These are phyloP conservation scores for Eurystomus glaucurus DNA, from an alignment of 2,797 vertebrate species.

Conservation along the genomic window DNA sequence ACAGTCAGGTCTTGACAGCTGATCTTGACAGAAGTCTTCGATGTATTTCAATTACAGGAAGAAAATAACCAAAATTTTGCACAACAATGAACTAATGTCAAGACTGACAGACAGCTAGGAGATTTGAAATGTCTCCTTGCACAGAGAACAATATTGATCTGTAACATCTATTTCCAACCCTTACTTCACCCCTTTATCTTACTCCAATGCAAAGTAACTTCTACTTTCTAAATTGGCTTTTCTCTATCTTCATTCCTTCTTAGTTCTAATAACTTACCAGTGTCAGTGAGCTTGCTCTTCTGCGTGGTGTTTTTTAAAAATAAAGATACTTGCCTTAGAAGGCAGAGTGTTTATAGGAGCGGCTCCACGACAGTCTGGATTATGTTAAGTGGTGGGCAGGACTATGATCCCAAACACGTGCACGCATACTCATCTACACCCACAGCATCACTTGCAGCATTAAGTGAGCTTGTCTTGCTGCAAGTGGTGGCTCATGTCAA, in stretches of 20 bases:
- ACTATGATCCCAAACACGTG: slow-evolving; percentile 40
- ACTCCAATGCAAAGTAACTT: neutral
- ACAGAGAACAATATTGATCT: slow-evolving; percentile 20
- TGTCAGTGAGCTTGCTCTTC: neutral
- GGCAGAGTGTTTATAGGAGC: slow-evolving; percentile 43
- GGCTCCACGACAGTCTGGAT: slow-evolving; percentile 31
- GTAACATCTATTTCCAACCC: neutral
- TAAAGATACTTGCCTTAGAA: neutral
- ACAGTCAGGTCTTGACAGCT: neutral
- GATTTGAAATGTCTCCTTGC: neutral
- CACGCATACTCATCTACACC: slow-evolving; percentile 47
- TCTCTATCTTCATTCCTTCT: neutral
- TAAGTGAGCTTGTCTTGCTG: slow-evolving; percentile 16
- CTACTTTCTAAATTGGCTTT: neutral
- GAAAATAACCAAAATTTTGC: slow-evolving; percentile 4
- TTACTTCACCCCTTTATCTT: neutral
- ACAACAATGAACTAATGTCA: neutral
- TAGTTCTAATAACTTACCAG: slow-evolving; percentile 51
- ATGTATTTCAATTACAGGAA: neutral
- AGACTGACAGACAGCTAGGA: slow-evolving; percentile 18
- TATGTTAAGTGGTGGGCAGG: slow-evolving; percentile 67
- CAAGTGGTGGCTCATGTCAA: neutral
- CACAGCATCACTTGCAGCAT: slow-evolving; percentile 1
- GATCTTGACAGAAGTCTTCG: neutral
- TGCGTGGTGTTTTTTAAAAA: neutral